Evolutionary conservation across 2,888 invertebrate species (phyloP), one percentile per base, ranked within the genome.

Genomic region (Pharmacophagus antenor): DNA sequence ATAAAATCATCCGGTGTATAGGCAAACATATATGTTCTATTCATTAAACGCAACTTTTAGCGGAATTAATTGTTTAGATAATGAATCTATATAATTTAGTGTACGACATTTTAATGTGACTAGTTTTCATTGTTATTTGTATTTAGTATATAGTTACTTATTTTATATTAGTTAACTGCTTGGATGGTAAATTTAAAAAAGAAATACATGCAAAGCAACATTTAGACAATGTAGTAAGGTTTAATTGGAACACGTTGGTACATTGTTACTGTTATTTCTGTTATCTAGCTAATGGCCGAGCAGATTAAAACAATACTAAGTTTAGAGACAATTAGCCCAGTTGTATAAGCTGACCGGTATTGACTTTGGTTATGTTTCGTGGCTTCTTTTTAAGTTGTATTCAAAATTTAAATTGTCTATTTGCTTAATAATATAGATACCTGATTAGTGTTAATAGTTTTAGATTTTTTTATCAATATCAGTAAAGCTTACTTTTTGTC

Each of bases 301-400:
- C 5, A 27, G 56, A 50, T 56, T 56, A 49, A 56, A 56, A 42
- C 49, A 41, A 56, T 50, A 50, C 56, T 25, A 20, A 48, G 55
- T 48, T 55, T 47, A 55, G 51, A 51, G 17, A 55, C 55, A 55
- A 55, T 55, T 55, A 55, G 47, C 55, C 55, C 37, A 55, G 55
- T 48, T 55, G 12, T 51, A 31, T 22, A 31, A 48, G 55, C 17
- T 55, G 47, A 17, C 55, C 22, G 47, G 25, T 31, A 55, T 55
- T 47, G 55, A 47, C 37, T 37, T 47, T 12, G 25, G 15, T 15
- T 23, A 25, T 4, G 5, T 44, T 44, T 44, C 42, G 8, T 44
- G 15, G 8, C 1, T 18, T 7, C 10, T 18, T 3, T 42, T 42
- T 18, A 44, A 37, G 37, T 37, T 37, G 15, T 37, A 37, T n/a